Evolutionary conservation across 2,888 invertebrate genomes (phyloP), one percentile per base, ranked within the genome.

Genomic region (Pristionchus entomophagus): DNA sequence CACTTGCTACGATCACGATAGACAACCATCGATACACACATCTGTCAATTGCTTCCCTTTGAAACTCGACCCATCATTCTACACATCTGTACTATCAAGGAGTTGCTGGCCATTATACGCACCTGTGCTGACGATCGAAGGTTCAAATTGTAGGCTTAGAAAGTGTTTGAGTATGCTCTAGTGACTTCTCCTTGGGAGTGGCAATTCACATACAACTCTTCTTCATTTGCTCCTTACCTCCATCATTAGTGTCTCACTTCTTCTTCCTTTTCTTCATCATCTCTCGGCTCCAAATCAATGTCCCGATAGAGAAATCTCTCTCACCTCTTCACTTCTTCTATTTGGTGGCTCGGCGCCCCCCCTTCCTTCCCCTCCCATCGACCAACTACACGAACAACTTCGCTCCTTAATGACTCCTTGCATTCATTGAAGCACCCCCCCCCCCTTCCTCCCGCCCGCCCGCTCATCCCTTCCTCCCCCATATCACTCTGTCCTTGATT

Each of bases 401-500:
- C 65, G 29, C 78, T 26, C 45, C 51, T 80, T 80, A 80, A 80
- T 80, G 78, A 80, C 78, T 80, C 51, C 78, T 51, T 35, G 32
- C 51, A 80, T 80, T 29, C 51, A 73, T 73, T 73, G 73, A 73
- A 73, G 73, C 73, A 73, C 73, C 29, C 73, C 41, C 73, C 45
- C 19, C 12, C 41, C 62, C 45, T n/a, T n/a, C n/a, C 69, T 69
- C 69, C 38, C 73, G 22, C 29, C 32, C 22, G 29, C 32, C 29
- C 65, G 14, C 49, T 80, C 78, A 41, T 80, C 78, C 32, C 78
- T 29, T 32, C 78, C 29, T 26, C 78, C 51, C 51, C 41, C 78
- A n/a, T 80, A 49, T 51, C 51, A 51, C 51, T 51, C 51, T 51
- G 78, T 80, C 78, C 78, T 80, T 80, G 78, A 80, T 80, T 51